These are phyloP conservation scores for Axea sp. DNA, from an alignment of 2,888 invertebrate genomes.

Conservation along the genomic window DNA sequence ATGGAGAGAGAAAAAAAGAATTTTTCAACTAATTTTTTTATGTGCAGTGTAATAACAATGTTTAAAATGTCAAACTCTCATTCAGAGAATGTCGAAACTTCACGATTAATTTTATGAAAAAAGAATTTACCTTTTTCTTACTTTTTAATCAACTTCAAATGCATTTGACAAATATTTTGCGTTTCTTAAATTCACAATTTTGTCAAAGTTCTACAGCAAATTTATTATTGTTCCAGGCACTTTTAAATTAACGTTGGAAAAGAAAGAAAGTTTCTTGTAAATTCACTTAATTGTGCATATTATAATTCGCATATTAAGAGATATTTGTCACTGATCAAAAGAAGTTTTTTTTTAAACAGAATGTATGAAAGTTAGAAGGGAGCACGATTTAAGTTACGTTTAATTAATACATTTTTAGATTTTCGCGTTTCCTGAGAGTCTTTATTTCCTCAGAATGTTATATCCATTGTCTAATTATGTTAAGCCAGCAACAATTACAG, in stretches of 20 bases:
- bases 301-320: conserved; percentile 8
- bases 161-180: too few species aligned
- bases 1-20: too few species aligned
- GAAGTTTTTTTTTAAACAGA: not conserved
- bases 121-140: too few species aligned
- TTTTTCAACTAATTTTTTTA: too few species aligned
- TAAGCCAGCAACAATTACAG: conserved; percentile 16
- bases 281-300: not conserved
- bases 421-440: conserved; percentile 18
- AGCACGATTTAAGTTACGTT: conserved; percentile 17
- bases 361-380: not conserved
- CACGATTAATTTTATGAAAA: too few species aligned
- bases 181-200: too few species aligned
- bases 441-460: conserved; percentile 24
- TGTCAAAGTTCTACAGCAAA: too few species aligned
- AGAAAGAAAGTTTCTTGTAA: not conserved
- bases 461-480: conserved; percentile 31
- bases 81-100: too few species aligned
- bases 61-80: not conserved
- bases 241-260: conserved; percentile 4
- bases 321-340: not conserved
- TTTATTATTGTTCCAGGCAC: too few species aligned
- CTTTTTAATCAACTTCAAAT: too few species aligned
- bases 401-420: conserved; percentile 36
- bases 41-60: too few species aligned